Percentiles rank a stretch among this genome's conserved stretches.
Conservation (phyloP, 2,888 invertebrate genomes). For the Caprella mutica region DNA sequence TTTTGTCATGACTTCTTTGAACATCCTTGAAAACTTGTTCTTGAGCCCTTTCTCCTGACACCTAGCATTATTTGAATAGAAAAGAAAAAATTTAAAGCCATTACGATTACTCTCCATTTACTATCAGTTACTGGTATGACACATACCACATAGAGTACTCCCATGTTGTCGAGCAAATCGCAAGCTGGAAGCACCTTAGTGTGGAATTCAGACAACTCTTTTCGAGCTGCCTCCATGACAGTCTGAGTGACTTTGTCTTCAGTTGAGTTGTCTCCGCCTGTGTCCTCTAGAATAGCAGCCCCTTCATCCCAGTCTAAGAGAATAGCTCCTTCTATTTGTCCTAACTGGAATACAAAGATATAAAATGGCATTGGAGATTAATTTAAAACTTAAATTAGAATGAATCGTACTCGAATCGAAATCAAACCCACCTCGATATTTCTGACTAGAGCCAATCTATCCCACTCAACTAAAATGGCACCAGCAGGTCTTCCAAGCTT, state of each 20-base stretch:
- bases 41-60: constrained; percentile 77
- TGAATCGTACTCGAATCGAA: too few species aligned
- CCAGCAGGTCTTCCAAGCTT: constrained; percentile 32
- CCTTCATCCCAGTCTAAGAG: constrained; percentile 63
- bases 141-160: constrained; percentile 46
- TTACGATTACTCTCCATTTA: too few species aligned
- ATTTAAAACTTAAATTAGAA: too few species aligned
- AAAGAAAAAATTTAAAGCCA: too few species aligned
- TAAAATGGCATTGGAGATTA: too few species aligned
- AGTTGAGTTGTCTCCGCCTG: constrained; percentile 6
- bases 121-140: neutral
- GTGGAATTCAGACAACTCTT: constrained; percentile 32
- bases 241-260: constrained; percentile 2
- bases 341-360: constrained; percentile 53
- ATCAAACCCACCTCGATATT: constrained; percentile 34
- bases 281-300: neutral
- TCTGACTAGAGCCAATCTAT: constrained; percentile 29
- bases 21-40: constrained; percentile 78
- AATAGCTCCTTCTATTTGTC: constrained; percentile 73
- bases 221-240: constrained; percentile 27
- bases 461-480: constrained; percentile 32
- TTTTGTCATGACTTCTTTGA: constrained; percentile 61
- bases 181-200: constrained; percentile 51
- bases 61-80: too few species aligned
- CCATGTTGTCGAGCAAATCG: constrained; percentile 78